Evolutionary conservation across 2,797 vertebrate species (phyloP).

Genomic region (Muscicapa striata): DNA sequence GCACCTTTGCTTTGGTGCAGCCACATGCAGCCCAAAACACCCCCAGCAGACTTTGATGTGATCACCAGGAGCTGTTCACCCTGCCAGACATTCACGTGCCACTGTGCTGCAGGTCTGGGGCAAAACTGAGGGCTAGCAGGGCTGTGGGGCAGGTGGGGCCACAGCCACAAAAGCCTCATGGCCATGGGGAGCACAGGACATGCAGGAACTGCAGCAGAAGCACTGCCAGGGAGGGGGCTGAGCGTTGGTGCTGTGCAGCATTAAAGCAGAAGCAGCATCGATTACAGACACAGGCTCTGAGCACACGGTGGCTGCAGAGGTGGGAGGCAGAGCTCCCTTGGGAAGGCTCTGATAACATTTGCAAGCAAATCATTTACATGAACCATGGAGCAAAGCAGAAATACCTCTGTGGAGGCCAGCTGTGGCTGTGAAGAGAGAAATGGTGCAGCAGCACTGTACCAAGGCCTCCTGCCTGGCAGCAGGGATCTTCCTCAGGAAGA

Average conservation of each 20-base stretch:
- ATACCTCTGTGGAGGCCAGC: not conserved
- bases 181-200: not conserved
- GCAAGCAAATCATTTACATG: not conserved
- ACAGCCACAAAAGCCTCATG: accelerated
- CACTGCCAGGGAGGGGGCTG: not conserved
- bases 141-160: not conserved
- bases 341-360: not conserved
- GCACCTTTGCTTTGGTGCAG: not conserved
- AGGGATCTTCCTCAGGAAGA: not conserved
- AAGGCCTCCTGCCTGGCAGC: not conserved
- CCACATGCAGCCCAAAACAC: not conserved
- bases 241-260: not conserved
- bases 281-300: not conserved
- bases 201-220: not conserved
- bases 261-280: not conserved
- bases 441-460: accelerated
- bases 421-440: not conserved
- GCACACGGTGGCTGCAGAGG: not conserved
- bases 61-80: not conserved
- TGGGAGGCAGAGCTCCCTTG: conserved; percentile 8
- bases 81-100: not conserved
- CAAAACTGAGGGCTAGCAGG: not conserved
- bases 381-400: not conserved
- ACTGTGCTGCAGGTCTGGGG: not conserved
- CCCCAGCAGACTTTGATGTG: accelerated